Evolutionary conservation across 2,797 vertebrate species (phyloP).

Genomic region (Argya squamiceps): DNA sequence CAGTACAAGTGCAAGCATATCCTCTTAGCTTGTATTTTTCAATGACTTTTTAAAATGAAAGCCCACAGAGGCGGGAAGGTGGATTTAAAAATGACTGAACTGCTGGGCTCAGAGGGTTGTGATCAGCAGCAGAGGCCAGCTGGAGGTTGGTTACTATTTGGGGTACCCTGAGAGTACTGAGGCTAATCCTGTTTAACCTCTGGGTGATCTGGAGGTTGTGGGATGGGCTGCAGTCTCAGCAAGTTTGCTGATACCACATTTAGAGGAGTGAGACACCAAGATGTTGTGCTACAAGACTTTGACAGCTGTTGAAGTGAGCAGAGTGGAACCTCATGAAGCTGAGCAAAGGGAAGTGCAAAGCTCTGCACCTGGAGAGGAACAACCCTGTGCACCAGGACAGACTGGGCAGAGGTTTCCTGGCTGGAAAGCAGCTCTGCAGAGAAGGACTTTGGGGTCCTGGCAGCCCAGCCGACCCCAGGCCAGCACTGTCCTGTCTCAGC

Average conservation of each 20-base stretch:
- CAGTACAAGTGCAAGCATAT: background rate
- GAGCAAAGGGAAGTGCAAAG: background rate
- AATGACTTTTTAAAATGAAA: background rate
- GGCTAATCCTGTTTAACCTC: background rate
- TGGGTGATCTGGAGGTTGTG: background rate
- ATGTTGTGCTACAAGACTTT: background rate
- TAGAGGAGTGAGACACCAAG: background rate
- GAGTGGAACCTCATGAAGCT: background rate
- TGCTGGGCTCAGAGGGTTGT: background rate
- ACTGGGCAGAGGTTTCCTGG: background rate
- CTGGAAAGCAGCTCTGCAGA: background rate
- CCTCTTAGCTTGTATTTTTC: background rate
- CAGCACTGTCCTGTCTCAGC: background rate
- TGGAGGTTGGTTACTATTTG: background rate
- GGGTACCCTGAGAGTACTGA: background rate
- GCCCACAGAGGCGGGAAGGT: background rate
- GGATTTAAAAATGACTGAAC: background rate
- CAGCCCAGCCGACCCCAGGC: background rate
- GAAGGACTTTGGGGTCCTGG: no score
- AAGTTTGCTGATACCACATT: background rate
- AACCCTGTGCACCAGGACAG: background rate
- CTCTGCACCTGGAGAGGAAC: background rate
- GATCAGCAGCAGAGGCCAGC: background rate
- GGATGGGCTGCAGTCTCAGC: background rate
- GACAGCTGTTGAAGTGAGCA: background rate